Base-by-base conservation (phyloP, 2,113 vertebrate species). In the Anolis carolinensis region DNA sequence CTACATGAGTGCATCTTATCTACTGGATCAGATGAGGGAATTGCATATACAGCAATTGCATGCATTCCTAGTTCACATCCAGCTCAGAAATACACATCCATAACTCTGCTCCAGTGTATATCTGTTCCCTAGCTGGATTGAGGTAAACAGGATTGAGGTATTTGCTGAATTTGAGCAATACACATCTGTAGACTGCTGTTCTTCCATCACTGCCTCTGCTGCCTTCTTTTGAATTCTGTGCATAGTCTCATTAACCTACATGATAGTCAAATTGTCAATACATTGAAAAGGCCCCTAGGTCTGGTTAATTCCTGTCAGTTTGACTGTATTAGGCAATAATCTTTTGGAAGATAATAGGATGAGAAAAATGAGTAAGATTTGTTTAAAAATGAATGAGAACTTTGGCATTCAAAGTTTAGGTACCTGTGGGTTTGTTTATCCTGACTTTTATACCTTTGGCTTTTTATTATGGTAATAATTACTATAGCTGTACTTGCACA, bases 191-290 rank as follows among this genome's bases (percentile, higher is more conserved):
- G 9, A 82, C 65, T 70, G 65, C 18, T 81, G 44, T 71, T 82
- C 25, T 82, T 48, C 25, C 48, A 50, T 82, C 18, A 52, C n/a
- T 52, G 27, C 2, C 30, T 34, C 50, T 52, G 30, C 67, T 71
- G 62, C 79, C 14, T 65, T 21, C 20, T 39, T 30, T 82, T 82
- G 80, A 71, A 70, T 82, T 70, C n/a, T 82, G 65, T 82, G 20
- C 20, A 52, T 82, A 34, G n/a, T 1, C 48, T 70, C 81, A 88
- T 89, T 55, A 92, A 63, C 8, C 67, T 55, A 88, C 6, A 34
- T 76, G 81, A 83, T 65, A 84, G 74, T 88, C 27, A 91, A 88
- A 70, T 68, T 88, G 88, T 84, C 72, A 87, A 88, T 85, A 9
- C 48, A 78, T 87, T 83, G 59, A 85, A 92, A 92, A 21, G 63